Percentiles rank a stretch among this genome's conserved stretches.
phyloP scores from a whole-genome alignment of 2,888 invertebrate genomes.

The Tridacna crocea region DNA sequence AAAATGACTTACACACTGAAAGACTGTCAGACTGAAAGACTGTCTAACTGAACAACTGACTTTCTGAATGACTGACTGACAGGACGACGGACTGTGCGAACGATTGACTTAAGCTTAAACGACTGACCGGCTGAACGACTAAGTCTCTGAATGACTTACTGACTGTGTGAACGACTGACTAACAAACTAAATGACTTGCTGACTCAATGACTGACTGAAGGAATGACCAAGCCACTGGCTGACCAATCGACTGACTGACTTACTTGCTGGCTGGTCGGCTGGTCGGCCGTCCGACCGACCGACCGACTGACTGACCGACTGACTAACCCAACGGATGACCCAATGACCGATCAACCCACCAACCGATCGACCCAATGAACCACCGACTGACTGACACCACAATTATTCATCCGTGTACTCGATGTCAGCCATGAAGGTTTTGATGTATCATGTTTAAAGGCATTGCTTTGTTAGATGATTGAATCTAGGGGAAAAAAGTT shows the following conservation, averaged over 20 bases:
- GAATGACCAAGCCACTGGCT: background rate
- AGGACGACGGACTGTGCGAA: too few relatives aligned
- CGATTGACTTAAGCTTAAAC: too few relatives aligned
- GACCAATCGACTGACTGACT: background rate
- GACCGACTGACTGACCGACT: background rate
- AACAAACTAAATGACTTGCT: background rate
- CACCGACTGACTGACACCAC: too few relatives aligned
- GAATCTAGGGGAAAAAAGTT: too few relatives aligned
- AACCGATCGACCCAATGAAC: too few relatives aligned
- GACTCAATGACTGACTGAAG: background rate
- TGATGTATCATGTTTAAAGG: too few relatives aligned
- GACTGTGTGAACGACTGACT: background rate
- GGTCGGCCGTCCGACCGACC: background rate
- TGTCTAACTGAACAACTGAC: background rate
- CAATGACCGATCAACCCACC: background rate
- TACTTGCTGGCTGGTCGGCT: background rate
- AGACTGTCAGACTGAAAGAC: too few relatives aligned
- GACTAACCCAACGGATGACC: background rate
- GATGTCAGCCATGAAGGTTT: too few relatives aligned
- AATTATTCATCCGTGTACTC: too few relatives aligned
- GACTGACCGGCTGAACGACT: too few relatives aligned
- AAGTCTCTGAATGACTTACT: background rate
- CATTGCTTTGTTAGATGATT: too few relatives aligned
- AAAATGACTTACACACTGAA: too few relatives aligned
- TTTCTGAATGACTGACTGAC: background rate